Evolutionary conservation across 1,140 invertebrate genomes (phyloP).

Genomic region (Samia ricini): DNA sequence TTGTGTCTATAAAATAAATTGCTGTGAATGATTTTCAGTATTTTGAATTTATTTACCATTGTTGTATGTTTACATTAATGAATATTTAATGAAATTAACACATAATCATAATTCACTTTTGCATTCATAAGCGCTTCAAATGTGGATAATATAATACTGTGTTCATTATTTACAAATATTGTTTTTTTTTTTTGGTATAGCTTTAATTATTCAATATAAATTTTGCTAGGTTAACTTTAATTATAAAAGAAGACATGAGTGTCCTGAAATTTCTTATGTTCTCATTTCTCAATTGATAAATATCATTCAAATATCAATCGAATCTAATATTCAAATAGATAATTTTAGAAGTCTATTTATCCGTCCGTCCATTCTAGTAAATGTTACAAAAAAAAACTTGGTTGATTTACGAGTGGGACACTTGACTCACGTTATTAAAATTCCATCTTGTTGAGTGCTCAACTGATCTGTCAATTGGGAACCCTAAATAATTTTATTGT

Average conservation of each 20-base stretch:
- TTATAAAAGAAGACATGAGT: too few relatives aligned
- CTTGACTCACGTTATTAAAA: constrained; percentile 14
- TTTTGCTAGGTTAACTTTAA: too few relatives aligned
- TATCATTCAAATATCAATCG: too few relatives aligned
- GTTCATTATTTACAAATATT: neutral
- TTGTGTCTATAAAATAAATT: constrained; percentile 23
- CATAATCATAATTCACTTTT: too few relatives aligned
- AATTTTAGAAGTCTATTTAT: neutral
- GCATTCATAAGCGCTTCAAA: too few relatives aligned
- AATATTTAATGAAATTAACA: neutral
- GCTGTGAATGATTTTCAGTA: constrained; percentile 12
- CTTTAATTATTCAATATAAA: too few relatives aligned
- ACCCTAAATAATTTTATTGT: constrained; percentile 12
- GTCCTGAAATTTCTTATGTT: too few relatives aligned
- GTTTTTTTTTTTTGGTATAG: neutral
- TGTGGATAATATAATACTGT: too few relatives aligned
- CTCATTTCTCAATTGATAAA: too few relatives aligned
- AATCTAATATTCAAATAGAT: too few relatives aligned
- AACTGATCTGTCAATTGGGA: constrained; percentile 18
- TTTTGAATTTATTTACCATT: constrained; percentile 10
- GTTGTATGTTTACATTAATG: neutral
- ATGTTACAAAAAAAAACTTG: neutral
- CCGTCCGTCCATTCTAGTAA: too few relatives aligned
- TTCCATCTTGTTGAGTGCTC: constrained; percentile 17
- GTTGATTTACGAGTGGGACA: constrained; percentile 6